Evolutionary conservation across 2,113 vertebrate genomes (phyloP), one percentile per base, ranked within the genome.

Genomic region (Ondatra zibethicus): DNA sequence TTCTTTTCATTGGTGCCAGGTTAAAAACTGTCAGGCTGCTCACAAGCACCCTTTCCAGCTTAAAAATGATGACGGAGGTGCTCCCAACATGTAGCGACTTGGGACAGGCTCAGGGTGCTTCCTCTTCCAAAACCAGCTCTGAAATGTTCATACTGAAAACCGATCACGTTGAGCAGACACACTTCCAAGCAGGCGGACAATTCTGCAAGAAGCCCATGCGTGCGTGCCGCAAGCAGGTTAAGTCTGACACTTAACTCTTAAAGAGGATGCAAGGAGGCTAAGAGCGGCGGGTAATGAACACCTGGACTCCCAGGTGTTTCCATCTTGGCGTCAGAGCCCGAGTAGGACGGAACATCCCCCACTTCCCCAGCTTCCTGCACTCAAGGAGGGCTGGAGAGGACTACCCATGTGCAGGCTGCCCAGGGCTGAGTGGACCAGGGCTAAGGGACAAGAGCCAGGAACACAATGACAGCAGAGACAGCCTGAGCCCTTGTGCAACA

Each of bases 171-270:
- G 84, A 47, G 88, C 89, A 88, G 87, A 47, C 14, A 3, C 93
- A 98, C 98, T 98, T 98, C 96, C 97, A 94, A 97, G 95, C 27
- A 72, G 97, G 92, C 97, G 93, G 97, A 98, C 95, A 88, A 95
- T 66, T 95, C 92, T 9, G 95, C 91, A 92, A 96, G 97, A 97
- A 93, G 92, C 77, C 45, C 39, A 89, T 63, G 91, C 45, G 90
- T 63, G 91, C 45, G 33, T 89, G 92, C 55, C 87, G 93, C 98
- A 97, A 98, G 33, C 58, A 80, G 39, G 50, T 58, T 81, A 97
- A 68, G 31, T 29, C 96, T 87, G 97, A 97, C 95, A 45, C 91
- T 97, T 97, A 90, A 91, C 50, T 90, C 50, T 39, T 4, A 45
- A 97, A 97, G 88, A 97, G 96, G 93, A 97, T 78, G 11, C 88